Conservation (phyloP, 2,797 vertebrate species). For the Hoplostethus mediterraneus region DNA sequence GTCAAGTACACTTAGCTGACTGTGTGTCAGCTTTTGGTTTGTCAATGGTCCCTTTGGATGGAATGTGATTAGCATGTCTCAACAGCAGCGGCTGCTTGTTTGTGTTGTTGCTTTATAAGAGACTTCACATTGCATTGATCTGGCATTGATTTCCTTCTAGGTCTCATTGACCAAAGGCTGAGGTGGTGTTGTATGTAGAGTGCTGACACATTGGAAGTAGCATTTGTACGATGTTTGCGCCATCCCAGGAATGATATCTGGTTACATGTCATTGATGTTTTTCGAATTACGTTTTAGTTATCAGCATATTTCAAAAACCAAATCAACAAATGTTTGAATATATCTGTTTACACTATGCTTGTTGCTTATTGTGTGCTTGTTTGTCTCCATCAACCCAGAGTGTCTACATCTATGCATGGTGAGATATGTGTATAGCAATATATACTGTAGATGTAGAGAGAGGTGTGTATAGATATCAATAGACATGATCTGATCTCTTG, state of each 20-base stretch:
- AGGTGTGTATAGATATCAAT: neutral
- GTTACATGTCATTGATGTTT: neutral
- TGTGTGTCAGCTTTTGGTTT: slow-evolving; percentile 3
- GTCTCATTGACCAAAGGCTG: slow-evolving; percentile 29
- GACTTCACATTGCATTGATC: slow-evolving; percentile 51
- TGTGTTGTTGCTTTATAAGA: slow-evolving; percentile 37
- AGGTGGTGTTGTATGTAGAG: slow-evolving; percentile 23
- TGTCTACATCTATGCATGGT: too few species aligned
- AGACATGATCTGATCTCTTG: neutral
- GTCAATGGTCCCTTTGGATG: slow-evolving; percentile 30
- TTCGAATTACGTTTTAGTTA: neutral
- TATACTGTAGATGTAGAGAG: neutral
- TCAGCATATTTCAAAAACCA: neutral
- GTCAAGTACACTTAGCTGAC: neutral
- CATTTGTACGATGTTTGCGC: neutral
- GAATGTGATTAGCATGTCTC: slow-evolving; percentile 47
- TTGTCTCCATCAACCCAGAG: too few species aligned
- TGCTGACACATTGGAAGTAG: slow-evolving; percentile 19
- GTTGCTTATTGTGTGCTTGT: too few species aligned
- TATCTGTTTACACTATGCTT: neutral
- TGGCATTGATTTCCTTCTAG: slow-evolving; percentile 49
- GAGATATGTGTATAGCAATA: too few species aligned
- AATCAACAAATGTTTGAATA: neutral
- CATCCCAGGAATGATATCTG: neutral
- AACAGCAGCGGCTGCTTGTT: slow-evolving; percentile 57